phyloP scores from a whole-genome alignment of 2,797 vertebrate species.

The Alectoris magna region DNA sequence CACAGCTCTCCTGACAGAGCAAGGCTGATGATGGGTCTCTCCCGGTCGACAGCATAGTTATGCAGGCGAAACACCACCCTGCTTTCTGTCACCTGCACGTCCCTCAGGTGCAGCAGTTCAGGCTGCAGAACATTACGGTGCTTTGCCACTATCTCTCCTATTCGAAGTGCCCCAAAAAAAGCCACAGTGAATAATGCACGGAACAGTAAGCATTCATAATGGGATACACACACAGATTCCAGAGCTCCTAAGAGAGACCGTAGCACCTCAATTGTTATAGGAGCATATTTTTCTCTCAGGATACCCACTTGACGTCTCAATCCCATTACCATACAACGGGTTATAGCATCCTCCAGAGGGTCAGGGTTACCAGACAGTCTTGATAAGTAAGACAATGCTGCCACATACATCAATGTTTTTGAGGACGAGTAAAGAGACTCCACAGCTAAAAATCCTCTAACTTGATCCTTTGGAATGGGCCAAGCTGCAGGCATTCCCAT shows the following conservation, averaged over 20 bases:
- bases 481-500: conserved; percentile 40
- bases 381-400: conserved; percentile 40
- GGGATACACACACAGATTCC: not conserved
- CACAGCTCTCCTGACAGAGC: not conserved
- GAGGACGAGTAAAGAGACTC: not conserved
- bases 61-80: not conserved
- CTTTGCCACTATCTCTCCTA: conserved; percentile 52
- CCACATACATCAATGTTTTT: not conserved
- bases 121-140: not conserved
- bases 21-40: not conserved
- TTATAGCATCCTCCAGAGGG: conserved; percentile 37
- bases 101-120: conserved; percentile 25
- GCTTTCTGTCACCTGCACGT: conserved; percentile 1
- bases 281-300: conserved; percentile 21
- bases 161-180: conserved; percentile 55
- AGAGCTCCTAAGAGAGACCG: conserved; percentile 30
- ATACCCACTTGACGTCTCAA: not conserved
- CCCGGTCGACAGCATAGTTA: not conserved
- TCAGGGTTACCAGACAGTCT: conserved; percentile 28
- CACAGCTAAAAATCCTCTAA: conserved; percentile 42
- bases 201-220: conserved; percentile 51
- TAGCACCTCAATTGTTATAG: conserved; percentile 38
- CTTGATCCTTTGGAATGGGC: conserved; percentile 49
- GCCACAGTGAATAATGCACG: conserved; percentile 29
- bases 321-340: not conserved